Conservation (phyloP, 2,888 invertebrate genomes). For the Ochropleura plecta region DNA sequence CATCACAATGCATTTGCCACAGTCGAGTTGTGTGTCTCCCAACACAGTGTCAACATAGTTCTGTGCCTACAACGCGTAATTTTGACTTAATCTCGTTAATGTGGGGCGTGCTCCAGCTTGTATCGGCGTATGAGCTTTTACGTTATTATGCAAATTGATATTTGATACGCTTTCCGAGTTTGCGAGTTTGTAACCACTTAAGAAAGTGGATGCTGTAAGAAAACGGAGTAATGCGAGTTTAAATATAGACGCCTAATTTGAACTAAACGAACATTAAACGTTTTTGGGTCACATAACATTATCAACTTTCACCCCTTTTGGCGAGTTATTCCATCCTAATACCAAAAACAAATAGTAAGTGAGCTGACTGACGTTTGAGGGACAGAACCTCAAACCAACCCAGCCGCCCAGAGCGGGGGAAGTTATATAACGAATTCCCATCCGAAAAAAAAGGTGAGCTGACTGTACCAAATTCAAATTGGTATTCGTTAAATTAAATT, state of each 20-base stretch:
- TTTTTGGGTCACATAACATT: conserved; percentile 1
- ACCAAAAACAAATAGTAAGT: too few species aligned
- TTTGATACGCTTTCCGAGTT: conserved; percentile 82
- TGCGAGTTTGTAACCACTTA: conserved; percentile 73
- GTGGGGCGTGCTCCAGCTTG: conserved; percentile 77
- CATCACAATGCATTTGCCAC: conserved; percentile 33
- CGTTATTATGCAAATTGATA: conserved; percentile 85
- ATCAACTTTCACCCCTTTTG: background rate
- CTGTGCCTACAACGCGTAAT: conserved; percentile 82
- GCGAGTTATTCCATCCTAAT: too few species aligned
- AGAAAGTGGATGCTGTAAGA: conserved; percentile 69
- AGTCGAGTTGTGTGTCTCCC: conserved; percentile 43
- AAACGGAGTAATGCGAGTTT: conserved; percentile 64
- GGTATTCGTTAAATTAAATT: too few species aligned
- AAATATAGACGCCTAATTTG: conserved; percentile 65
- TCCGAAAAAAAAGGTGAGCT: too few species aligned
- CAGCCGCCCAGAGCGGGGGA: too few species aligned
- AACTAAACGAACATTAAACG: conserved; percentile 36
- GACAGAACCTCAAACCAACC: too few species aligned
- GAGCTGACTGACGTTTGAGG: too few species aligned
- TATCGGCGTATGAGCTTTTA: conserved; percentile 83
- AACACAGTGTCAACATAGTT: conserved; percentile 72
- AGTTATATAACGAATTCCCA: too few species aligned
- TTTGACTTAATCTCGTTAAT: conserved; percentile 84
- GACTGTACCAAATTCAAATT: too few species aligned